These are phyloP conservation scores for Atractosteus spatula DNA, from an alignment of 2,113 vertebrate species.

Conservation along the genomic window DNA sequence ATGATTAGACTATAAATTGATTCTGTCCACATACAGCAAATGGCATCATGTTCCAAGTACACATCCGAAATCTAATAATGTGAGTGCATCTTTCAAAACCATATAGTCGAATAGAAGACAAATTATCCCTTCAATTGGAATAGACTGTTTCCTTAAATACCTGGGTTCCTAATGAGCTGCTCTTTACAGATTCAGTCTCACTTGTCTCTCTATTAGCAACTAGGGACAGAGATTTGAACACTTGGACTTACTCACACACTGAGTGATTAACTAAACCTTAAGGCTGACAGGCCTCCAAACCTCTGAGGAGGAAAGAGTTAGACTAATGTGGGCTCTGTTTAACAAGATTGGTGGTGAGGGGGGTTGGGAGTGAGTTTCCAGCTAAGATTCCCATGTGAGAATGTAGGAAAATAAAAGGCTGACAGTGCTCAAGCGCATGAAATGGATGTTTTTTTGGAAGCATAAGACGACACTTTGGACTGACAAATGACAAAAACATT, in stretches of 20 bases:
- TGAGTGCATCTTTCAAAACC: constrained; percentile 33
- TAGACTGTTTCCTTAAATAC: constrained; percentile 74
- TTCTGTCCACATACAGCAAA: constrained; percentile 50
- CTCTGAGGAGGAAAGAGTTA: constrained; percentile 51
- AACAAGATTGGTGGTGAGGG: constrained; percentile 51
- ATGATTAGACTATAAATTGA: constrained; percentile 59
- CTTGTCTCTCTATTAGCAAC: constrained; percentile 67
- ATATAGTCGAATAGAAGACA: constrained; percentile 49
- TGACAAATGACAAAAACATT: no score
- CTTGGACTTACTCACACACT: constrained; percentile 51
- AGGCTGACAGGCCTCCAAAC: constrained; percentile 65
- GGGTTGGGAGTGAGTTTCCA: constrained; percentile 45
- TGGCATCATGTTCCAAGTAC: constrained; percentile 25
- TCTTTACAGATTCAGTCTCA: constrained; percentile 32
- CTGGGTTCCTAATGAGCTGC: constrained; percentile 67
- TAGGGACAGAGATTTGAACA: constrained; percentile 51
- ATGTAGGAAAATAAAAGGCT: constrained; percentile 47
- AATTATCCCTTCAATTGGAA: constrained; percentile 70
- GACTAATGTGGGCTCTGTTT: constrained; percentile 64
- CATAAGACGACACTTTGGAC: not conserved
- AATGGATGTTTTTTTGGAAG: constrained; percentile 41
- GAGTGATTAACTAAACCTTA: constrained; percentile 76
- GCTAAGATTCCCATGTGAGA: constrained; percentile 49
- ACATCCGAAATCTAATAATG: constrained; percentile 29
- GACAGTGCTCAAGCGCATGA: constrained; percentile 40